Evolutionary conservation across 2,113 vertebrate species (phyloP).

Genomic region (Stictonetta naevosa): DNA sequence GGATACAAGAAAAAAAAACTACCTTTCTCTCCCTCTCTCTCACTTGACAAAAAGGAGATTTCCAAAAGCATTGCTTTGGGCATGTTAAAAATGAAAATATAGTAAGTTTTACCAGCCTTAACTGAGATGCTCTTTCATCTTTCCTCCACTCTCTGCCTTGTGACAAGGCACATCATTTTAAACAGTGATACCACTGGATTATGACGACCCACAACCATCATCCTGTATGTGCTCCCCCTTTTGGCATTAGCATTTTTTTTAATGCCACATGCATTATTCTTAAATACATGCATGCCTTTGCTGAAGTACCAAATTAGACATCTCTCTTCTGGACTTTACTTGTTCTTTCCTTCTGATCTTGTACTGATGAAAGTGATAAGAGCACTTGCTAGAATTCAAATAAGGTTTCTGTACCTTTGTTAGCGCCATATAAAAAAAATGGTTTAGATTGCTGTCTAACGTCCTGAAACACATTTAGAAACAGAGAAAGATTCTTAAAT

Average conservation of each 20-base stretch:
- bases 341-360: background rate
- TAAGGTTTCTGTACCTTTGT: background rate
- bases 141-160: background rate
- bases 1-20: background rate
- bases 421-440: background rate
- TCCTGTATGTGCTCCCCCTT: background rate
- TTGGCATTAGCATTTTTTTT: background rate
- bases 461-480: background rate
- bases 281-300: background rate
- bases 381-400: background rate
- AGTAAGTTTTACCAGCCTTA: background rate
- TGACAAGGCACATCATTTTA: background rate
- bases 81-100: background rate
- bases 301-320: background rate
- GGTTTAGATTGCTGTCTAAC: background rate
- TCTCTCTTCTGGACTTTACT: background rate
- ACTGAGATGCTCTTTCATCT: background rate
- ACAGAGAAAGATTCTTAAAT: background rate
- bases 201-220: conserved; percentile 3
- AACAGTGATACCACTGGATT: background rate
- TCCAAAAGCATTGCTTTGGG: background rate
- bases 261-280: background rate
- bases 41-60: background rate
- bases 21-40: background rate
- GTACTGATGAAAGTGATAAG: background rate